Evolutionary conservation across 2,797 vertebrate genomes (phyloP).

Genomic region (Bovichtus diacanthus): DNA sequence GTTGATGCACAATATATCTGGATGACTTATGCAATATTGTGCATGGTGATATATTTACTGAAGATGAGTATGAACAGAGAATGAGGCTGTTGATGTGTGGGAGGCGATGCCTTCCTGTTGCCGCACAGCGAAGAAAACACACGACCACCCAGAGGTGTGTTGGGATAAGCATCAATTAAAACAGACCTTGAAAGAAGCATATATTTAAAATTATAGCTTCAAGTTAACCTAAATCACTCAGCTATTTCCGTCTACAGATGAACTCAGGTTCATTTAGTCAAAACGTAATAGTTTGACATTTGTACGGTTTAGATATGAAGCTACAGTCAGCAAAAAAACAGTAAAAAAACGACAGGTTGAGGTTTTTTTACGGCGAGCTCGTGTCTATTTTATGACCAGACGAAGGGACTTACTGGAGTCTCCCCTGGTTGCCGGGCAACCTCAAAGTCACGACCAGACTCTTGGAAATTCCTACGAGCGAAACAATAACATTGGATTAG

Average conservation of each 20-base stretch:
- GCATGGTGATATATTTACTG: slow-evolving; percentile 19
- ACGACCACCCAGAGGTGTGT: slow-evolving; percentile 5
- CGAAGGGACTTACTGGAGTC: neutral
- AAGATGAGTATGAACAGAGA: slow-evolving; percentile 23
- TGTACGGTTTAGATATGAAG: neutral
- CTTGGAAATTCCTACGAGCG: neutral
- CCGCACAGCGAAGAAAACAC: slow-evolving; percentile 1
- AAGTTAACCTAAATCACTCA: neutral
- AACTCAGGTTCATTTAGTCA: neutral
- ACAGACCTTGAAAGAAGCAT: neutral
- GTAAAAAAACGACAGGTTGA: neutral
- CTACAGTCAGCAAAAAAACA: neutral
- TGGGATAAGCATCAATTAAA: neutral
- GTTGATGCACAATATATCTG: slow-evolving; percentile 21
- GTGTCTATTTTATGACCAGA: neutral
- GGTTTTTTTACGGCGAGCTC: neutral
- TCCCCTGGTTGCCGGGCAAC: neutral
- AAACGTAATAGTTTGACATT: neutral
- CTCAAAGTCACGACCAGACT: neutral
- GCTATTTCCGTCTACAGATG: neutral
- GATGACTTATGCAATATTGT: slow-evolving; percentile 34
- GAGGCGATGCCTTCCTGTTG: slow-evolving; percentile 11
- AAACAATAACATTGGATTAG: neutral
- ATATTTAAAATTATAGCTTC: neutral
- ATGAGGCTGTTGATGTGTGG: neutral